Evolutionary conservation across 2,113 vertebrate species (phyloP).

Genomic region (Phaethornis superciliosus): DNA sequence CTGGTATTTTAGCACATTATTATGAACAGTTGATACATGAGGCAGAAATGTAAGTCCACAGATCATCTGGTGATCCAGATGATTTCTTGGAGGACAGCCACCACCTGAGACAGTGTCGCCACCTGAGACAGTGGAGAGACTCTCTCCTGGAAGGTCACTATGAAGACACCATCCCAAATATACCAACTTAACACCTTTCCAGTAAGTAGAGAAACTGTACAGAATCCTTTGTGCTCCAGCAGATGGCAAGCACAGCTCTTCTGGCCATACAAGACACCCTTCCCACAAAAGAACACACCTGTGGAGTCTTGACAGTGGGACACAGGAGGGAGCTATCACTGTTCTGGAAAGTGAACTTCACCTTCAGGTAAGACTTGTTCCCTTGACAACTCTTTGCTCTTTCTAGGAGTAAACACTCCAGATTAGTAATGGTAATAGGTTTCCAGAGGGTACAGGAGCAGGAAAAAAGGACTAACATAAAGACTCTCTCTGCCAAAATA

Average conservation of each 20-base stretch:
- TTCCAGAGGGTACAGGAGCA: background rate
- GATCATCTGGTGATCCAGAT: background rate
- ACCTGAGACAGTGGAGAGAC: too few relatives aligned
- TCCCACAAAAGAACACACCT: background rate
- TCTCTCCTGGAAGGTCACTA: background rate
- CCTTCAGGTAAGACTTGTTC: background rate
- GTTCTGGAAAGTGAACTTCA: background rate
- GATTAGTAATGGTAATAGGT: background rate
- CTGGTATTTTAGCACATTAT: background rate
- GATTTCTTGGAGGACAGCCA: background rate
- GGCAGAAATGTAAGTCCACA: background rate
- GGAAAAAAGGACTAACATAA: background rate
- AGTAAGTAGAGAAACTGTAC: background rate
- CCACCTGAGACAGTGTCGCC: background rate
- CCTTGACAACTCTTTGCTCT: background rate
- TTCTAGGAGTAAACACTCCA: background rate
- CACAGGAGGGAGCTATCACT: background rate
- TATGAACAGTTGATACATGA: background rate
- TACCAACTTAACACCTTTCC: background rate
- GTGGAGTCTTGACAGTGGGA: background rate
- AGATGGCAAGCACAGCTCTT: background rate
- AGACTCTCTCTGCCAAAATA: background rate
- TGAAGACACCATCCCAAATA: background rate
- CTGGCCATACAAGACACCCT: background rate
- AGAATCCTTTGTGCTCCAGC: background rate